Evolutionary conservation across 2,797 vertebrate genomes (phyloP), one percentile per base, ranked within the genome.

Genomic region (Ctenochaetus hawaiiensis): DNA sequence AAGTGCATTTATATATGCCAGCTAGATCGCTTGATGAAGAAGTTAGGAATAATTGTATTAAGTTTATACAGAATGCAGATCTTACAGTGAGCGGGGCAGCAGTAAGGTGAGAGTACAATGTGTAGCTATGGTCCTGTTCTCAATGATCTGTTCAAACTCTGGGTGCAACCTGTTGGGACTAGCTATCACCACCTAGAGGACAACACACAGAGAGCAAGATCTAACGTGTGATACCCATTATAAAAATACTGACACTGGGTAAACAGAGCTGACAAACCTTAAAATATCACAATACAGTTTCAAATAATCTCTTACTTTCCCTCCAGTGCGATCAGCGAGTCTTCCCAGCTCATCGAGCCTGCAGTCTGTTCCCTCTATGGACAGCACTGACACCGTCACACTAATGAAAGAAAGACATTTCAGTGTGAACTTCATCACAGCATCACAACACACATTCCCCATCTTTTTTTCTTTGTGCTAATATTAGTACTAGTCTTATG

Each of bases 301-400:
- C 17, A 18, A 10, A 20, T 6, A 2, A 13, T 39, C 6, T 37
- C 86, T 85, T 83, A 96, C 95, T 77, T 86, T 93, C 12, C 95
- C 95, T 57, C 93, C 88, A 0, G 94, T 95, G 67, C 90, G 90
- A 84, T 96, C 95, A 3, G 94, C 91, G 0, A 96, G 91, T 72
- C 86, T 86, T 39, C 95, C 95, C 75, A 96, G 86, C 77, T 96
- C 93, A 34, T 94, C 92, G 86, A 96, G 80, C 58, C 94, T 70
- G 85, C 94, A 96, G 82, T 95, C 94, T 34, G 94, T 95, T 75
- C 93, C 94, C 74, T 95, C 91, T n/a, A 95, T 90, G 23, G 93
- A 90, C 87, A 95, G 68, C 78, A 96, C 93, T 26, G 94, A 96
- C 76, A 95, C 92, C 0, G 87, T 92, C 80, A 95, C 94, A 20